These are phyloP conservation scores for Lemur catta DNA, from an alignment of 2,797 vertebrate species.

Conservation along the genomic window DNA sequence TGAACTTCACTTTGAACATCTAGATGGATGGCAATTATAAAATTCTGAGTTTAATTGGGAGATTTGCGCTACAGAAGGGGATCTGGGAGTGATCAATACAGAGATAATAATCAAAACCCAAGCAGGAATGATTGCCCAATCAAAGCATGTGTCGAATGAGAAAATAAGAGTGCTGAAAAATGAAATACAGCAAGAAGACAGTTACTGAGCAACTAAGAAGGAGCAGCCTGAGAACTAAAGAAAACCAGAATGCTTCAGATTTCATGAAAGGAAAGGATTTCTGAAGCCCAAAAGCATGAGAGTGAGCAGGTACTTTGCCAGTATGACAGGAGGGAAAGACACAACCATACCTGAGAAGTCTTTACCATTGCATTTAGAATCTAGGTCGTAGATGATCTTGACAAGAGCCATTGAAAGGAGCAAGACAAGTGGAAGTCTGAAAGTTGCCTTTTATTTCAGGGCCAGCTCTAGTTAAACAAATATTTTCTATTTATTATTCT, in stretches of 20 bases:
- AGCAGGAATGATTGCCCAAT: neutral
- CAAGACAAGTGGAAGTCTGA: neutral
- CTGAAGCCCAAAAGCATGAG: neutral
- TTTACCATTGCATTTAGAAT: neutral
- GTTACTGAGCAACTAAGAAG: neutral
- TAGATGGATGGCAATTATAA: neutral
- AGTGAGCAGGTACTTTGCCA: too few relatives aligned
- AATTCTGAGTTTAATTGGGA: neutral
- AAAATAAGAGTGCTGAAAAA: neutral
- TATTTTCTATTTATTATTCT: neutral
- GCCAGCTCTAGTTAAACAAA: neutral
- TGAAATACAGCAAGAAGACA: neutral
- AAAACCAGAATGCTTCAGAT: neutral
- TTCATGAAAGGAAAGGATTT: neutral
- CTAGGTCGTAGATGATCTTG: neutral
- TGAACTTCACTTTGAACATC: neutral
- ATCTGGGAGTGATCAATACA: neutral
- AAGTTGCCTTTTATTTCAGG: neutral
- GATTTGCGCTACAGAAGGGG: neutral
- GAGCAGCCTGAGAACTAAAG: neutral
- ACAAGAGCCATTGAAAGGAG: neutral
- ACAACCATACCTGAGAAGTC: neutral
- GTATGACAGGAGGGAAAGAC: neutral
- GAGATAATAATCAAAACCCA: slow-evolving; percentile 8
- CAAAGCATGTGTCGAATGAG: neutral